A percentile compares a stretch with the other conserved stretches of the same genome.
phyloP scores from a whole-genome alignment of 2,113 vertebrate genomes.

The Silurus asotus region DNA sequence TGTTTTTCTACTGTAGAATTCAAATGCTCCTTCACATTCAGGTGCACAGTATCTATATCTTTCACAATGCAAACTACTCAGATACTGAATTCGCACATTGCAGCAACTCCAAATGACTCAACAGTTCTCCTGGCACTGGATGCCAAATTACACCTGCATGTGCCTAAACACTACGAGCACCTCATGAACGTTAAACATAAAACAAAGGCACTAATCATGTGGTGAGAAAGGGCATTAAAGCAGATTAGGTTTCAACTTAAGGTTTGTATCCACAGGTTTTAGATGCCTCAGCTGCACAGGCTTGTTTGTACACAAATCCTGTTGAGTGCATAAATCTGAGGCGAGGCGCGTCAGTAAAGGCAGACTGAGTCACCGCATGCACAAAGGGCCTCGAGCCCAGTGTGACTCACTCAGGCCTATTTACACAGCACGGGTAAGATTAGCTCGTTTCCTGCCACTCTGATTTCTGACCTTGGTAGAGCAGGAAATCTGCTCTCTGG shows the following conservation, averaged over 20 bases:
- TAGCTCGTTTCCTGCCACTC: constrained; percentile 53
- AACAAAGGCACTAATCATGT: constrained; percentile 16
- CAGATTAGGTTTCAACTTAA: constrained; percentile 26
- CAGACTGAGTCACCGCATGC: constrained; percentile 46
- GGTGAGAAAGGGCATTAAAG: constrained; percentile 17
- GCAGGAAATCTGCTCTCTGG: constrained; percentile 42
- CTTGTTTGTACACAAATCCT: constrained; percentile 51
- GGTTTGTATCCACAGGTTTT: constrained; percentile 17
- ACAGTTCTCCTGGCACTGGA: background rate
- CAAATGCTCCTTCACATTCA: background rate
- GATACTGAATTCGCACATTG: background rate
- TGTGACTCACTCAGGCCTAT: constrained; percentile 53
- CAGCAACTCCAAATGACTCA: background rate
- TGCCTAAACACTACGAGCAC: background rate
- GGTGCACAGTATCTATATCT: background rate
- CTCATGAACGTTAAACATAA: constrained; percentile 1
- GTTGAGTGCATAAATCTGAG: constrained; percentile 35
- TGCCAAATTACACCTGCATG: background rate
- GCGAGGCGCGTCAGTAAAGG: constrained; percentile 9
- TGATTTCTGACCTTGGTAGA: constrained; percentile 19
- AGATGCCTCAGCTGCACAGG: constrained; percentile 7
- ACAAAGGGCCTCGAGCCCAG: constrained; percentile 30
- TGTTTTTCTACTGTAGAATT: background rate
- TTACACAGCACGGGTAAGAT: constrained; percentile 51
- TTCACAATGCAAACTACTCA: background rate